phyloP scores from a whole-genome alignment of 2,888 invertebrate genomes.

The Ligdia adustata region DNA sequence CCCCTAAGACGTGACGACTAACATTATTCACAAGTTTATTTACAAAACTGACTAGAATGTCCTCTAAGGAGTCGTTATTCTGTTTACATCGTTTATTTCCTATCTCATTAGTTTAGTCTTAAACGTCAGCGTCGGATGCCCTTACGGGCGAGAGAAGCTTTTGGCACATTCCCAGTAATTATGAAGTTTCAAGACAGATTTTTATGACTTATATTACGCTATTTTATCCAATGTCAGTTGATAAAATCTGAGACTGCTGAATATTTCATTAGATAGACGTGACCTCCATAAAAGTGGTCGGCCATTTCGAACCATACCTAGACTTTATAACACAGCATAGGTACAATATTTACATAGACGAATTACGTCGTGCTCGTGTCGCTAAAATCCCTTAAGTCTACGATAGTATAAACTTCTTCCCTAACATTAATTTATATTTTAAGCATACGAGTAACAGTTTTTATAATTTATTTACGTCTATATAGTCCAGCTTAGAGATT shows the following conservation, averaged over 20 bases:
- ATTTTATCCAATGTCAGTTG: constrained; percentile 56
- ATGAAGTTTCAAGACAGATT: constrained; percentile 62
- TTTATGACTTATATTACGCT: constrained; percentile 54
- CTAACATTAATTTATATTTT: constrained; percentile 77
- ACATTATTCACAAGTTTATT: constrained; percentile 80
- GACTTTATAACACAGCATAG: constrained; percentile 48
- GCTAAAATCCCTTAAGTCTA: constrained; percentile 72
- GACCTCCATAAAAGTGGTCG: constrained; percentile 27
- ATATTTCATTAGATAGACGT: constrained; percentile 42
- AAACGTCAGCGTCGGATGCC: constrained; percentile 64
- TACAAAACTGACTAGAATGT: constrained; percentile 81
- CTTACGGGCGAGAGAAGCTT: constrained; percentile 66
- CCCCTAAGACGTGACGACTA: constrained; percentile 74
- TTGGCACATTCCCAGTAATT: constrained; percentile 80
- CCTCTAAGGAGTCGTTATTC: constrained; percentile 71
- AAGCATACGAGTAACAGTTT: constrained; percentile 82
- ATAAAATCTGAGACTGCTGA: constrained; percentile 55
- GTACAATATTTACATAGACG: constrained; percentile 63
- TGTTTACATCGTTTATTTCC: constrained; percentile 60
- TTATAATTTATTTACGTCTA: constrained; percentile 78
- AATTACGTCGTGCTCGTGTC: constrained; percentile 69
- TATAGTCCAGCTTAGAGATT: constrained; percentile 70
- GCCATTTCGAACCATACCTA: constrained; percentile 41
- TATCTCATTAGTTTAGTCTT: constrained; percentile 67
- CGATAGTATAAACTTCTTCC: constrained; percentile 77